Conservation (phyloP, 2,888 invertebrate species). For the Platynereis dumerilii region DNA sequence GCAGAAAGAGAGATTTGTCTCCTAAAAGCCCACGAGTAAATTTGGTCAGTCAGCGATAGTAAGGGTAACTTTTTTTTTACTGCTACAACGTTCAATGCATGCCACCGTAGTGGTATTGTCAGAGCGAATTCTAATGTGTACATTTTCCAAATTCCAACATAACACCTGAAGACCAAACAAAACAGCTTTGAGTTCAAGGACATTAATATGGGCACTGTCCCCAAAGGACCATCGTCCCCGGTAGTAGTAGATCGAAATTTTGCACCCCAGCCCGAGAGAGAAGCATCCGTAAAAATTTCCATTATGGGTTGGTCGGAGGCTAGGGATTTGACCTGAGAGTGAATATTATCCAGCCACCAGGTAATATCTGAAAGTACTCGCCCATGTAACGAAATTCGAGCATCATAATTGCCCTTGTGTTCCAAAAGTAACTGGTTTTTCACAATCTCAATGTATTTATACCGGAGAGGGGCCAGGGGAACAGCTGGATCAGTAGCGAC, state of each 20-base stretch:
- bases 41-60: no score
- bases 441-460: background rate
- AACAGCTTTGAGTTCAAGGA: conserved; percentile 7
- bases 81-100: background rate
- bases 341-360: conserved; percentile 2
- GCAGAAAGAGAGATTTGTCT: background rate
- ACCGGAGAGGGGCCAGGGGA: background rate
- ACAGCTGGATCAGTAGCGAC: background rate
- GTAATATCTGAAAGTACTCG: no score
- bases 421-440: no score
- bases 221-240: background rate
- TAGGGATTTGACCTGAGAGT: background rate
- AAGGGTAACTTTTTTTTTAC: background rate
- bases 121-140: background rate
- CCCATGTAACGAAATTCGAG: no score
- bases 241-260: background rate
- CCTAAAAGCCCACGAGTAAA: no score
- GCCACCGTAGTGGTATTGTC: conserved; percentile 6
- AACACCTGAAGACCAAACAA: background rate
- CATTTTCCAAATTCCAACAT: background rate
- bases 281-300: conserved; percentile 1
- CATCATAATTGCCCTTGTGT: no score
- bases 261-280: conserved; percentile 5
- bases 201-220: background rate
- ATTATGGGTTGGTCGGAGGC: no score